These are phyloP conservation scores for Propsilocerus akamusi DNA, from an alignment of 1,140 invertebrate genomes.

Conservation along the genomic window DNA sequence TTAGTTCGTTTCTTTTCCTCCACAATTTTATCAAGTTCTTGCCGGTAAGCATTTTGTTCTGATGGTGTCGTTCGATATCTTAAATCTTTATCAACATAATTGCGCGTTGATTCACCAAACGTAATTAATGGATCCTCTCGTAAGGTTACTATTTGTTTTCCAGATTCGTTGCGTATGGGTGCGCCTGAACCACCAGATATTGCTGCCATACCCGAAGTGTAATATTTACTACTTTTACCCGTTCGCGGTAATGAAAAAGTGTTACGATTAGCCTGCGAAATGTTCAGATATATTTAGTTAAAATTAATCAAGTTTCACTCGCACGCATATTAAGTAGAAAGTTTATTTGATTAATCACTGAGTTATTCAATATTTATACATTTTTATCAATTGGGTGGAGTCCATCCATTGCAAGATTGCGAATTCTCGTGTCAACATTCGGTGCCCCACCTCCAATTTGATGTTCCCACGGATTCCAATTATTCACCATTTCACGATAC, in stretches of 20 bases:
- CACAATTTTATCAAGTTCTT: conserved; percentile 24
- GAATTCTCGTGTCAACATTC: conserved; percentile 24
- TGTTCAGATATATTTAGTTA: conserved; percentile 10
- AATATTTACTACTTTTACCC: conserved; percentile 15
- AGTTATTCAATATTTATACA: conserved; percentile 11
- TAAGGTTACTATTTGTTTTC: conserved; percentile 23
- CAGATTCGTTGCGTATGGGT: conserved; percentile 17
- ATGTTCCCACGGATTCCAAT: not conserved
- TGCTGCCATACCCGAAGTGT: conserved; percentile 12
- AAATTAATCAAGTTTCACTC: not conserved
- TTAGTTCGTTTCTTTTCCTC: conserved; percentile 11
- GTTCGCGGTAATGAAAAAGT: conserved; percentile 14
- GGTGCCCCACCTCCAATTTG: conserved; percentile 17
- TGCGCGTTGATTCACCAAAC: conserved; percentile 25
- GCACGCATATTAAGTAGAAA: not conserved
- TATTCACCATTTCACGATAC: not conserved
- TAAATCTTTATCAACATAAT: conserved; percentile 27
- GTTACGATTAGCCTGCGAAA: conserved; percentile 12
- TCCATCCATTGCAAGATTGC: conserved; percentile 27
- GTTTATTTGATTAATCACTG: not conserved
- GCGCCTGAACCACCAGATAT: conserved; percentile 18
- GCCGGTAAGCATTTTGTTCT: conserved; percentile 21
- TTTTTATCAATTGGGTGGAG: conserved; percentile 26
- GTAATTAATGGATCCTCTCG: conserved; percentile 28
- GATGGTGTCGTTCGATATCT: conserved; percentile 26